These are phyloP conservation scores for Agrypnus murinus DNA, from an alignment of 2,888 invertebrate genomes.

Conservation along the genomic window DNA sequence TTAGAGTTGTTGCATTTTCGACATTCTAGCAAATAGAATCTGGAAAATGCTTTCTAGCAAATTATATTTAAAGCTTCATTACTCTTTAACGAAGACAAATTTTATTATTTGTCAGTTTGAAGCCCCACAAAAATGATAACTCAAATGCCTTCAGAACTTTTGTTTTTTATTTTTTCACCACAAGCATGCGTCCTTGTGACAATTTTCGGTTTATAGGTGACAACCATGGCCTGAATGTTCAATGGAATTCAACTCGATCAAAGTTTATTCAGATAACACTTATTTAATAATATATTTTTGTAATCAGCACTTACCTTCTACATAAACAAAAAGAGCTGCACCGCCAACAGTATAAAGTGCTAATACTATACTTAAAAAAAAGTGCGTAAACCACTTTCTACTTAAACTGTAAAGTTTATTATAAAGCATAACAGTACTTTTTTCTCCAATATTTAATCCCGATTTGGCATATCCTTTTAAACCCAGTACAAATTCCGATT, in stretches of 20 bases:
- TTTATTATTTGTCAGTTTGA: conserved; percentile 1
- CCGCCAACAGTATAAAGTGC: conserved; percentile 87
- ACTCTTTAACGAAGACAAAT: neutral
- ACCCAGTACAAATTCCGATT: conserved; percentile 86
- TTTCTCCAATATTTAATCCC: conserved; percentile 89
- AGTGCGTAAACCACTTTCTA: conserved; percentile 91
- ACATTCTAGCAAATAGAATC: no score
- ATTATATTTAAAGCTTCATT: no score
- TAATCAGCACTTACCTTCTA: conserved; percentile 79
- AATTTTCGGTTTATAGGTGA: conserved; percentile 20
- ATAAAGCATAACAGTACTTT: conserved; percentile 86
- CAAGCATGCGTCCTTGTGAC: conserved; percentile 15
- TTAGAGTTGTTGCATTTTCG: no score
- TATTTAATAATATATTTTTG: neutral
- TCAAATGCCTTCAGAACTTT: neutral
- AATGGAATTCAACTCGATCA: neutral
- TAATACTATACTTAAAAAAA: conserved; percentile 86
- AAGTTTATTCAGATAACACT: no score
- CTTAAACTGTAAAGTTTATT: conserved; percentile 85
- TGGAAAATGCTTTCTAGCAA: no score
- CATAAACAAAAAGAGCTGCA: conserved; percentile 83
- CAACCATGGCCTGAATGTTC: conserved; percentile 26
- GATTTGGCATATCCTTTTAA: conserved; percentile 86
- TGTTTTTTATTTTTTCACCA: neutral
- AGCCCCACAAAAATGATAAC: neutral